A percentile compares a stretch with the other conserved stretches of the same genome.
phyloP scores from a whole-genome alignment of 2,113 vertebrate genomes.

The Zosterops borbonicus region DNA sequence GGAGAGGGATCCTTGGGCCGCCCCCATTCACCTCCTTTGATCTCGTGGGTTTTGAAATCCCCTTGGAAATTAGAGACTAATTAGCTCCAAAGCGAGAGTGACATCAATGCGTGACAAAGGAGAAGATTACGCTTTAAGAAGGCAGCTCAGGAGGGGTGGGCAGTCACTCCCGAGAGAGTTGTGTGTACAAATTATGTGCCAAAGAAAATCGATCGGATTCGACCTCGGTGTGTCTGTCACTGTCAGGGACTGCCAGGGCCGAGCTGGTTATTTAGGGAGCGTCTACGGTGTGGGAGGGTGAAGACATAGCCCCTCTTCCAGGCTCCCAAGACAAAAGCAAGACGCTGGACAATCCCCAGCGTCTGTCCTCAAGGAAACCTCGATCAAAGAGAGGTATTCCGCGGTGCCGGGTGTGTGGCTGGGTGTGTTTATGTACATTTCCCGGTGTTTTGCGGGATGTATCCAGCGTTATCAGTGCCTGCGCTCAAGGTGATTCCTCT shows the following conservation, averaged over 20 bases:
- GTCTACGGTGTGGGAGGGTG: background rate
- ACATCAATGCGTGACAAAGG: background rate
- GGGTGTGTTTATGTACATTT: background rate
- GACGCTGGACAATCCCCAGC: background rate
- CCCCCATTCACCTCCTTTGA: background rate
- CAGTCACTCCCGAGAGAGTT: background rate
- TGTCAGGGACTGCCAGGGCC: background rate
- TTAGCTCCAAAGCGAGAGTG: background rate
- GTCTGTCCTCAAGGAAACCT: background rate
- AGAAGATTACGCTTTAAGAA: background rate
- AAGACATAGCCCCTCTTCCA: background rate
- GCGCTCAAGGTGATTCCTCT: background rate
- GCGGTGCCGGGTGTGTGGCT: background rate
- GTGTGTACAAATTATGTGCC: background rate
- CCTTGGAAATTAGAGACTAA: background rate
- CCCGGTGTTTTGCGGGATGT: background rate
- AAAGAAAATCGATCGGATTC: background rate
- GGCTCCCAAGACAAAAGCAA: background rate
- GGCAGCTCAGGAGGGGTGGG: background rate
- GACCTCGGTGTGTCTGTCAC: too few species aligned
- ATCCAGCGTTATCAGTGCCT: background rate
- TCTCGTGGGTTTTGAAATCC: background rate
- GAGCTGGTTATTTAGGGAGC: background rate
- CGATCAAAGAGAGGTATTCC: background rate
- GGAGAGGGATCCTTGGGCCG: background rate